Conservation (phyloP, 2,888 invertebrate species). For the Fragum whitleyi region DNA sequence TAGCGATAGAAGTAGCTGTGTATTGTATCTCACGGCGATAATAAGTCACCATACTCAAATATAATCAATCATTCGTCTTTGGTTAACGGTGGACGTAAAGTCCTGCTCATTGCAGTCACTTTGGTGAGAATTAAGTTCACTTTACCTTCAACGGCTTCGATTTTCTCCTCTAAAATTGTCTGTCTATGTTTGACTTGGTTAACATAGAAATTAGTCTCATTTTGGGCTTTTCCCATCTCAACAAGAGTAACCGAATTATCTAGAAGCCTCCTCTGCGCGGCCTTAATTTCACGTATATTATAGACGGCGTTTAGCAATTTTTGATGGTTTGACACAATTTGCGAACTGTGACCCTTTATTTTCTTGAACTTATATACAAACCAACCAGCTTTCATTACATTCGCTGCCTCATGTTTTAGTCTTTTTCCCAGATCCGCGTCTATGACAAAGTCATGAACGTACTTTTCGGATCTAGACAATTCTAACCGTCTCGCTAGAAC, state of each 20-base stretch:
- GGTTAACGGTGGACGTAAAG: conserved; percentile 34
- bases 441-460: conserved; percentile 85
- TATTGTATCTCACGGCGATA: no score
- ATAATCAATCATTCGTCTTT: conserved; percentile 23
- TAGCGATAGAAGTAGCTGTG: no score
- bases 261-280: conserved; percentile 79
- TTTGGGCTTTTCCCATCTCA: conserved; percentile 77
- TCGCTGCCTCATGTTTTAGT: conserved; percentile 82
- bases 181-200: conserved; percentile 66
- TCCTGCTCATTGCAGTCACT: conserved; percentile 48
- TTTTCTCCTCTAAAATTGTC: conserved; percentile 70
- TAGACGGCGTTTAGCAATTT: conserved; percentile 83
- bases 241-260: conserved; percentile 80
- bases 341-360: conserved; percentile 54
- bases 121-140: conserved; percentile 51
- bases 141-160: conserved; percentile 50
- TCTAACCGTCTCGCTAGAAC: conserved; percentile 83
- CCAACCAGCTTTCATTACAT: conserved; percentile 83
- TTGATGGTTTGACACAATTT: conserved; percentile 76
- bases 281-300: conserved; percentile 83
- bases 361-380: conserved; percentile 80
- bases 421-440: conserved; percentile 83
- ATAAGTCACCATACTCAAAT: background rate
- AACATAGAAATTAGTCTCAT: conserved; percentile 64
- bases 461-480: conserved; percentile 83